phyloP scores from a whole-genome alignment of 2,797 vertebrate genomes.

The Myotis vivesi region DNA sequence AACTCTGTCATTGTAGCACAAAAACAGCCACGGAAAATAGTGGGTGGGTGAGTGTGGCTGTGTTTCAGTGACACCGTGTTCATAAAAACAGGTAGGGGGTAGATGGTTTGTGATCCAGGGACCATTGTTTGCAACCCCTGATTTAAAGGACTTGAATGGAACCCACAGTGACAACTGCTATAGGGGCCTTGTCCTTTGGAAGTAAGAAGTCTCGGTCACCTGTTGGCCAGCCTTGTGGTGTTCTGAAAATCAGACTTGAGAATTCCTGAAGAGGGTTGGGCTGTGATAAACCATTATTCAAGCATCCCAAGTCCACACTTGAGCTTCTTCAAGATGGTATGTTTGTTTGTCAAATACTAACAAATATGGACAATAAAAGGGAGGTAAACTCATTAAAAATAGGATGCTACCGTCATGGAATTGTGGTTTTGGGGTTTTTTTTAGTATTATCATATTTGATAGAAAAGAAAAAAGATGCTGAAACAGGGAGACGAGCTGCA shows the following conservation, averaged over 20 bases:
- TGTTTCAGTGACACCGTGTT: not conserved
- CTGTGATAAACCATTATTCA: not conserved
- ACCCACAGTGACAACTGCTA: not conserved
- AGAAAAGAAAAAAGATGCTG: not conserved
- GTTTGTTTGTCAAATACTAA: not conserved
- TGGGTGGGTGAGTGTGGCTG: too few species aligned
- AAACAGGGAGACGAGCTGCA: not conserved
- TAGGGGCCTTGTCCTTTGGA: not conserved
- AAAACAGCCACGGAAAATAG: fast-evolving
- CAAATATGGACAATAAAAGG: not conserved
- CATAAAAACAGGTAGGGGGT: not conserved
- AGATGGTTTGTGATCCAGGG: not conserved
- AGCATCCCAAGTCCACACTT: not conserved
- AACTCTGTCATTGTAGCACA: not conserved
- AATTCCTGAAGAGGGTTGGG: not conserved
- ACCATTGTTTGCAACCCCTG: not conserved
- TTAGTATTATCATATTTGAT: not conserved
- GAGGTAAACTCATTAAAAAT: not conserved
- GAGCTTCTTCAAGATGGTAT: not conserved
- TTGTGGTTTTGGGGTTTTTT: not conserved
- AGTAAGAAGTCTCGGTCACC: not conserved
- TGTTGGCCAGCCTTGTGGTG: not conserved
- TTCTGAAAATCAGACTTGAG: not conserved
- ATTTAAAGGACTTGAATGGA: not conserved
- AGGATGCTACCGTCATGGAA: fast-evolving